Percentiles rank a stretch among this genome's conserved stretches.
Conservation (phyloP, 2,888 invertebrate genomes). For the Pristionchus arcanus region DNA sequence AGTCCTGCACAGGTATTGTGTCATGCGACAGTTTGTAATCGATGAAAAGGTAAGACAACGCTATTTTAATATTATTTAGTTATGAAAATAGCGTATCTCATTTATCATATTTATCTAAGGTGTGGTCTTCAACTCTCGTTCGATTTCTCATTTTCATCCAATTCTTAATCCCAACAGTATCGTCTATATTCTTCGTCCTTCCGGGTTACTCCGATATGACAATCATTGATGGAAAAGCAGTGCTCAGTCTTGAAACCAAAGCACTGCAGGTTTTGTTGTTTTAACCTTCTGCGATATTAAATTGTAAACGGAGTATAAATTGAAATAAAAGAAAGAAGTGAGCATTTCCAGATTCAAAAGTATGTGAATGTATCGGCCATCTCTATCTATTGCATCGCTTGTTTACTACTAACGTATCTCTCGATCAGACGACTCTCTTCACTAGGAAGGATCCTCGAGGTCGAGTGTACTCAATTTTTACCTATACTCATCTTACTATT, state of each 20-base stretch:
- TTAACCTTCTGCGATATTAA: too few species aligned
- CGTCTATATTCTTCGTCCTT: background rate
- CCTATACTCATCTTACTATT: background rate
- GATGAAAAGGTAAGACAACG: background rate
- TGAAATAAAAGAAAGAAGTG: too few species aligned
- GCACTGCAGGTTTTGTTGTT: background rate
- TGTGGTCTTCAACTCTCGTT: background rate
- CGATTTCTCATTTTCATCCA: background rate
- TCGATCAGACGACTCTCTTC: background rate
- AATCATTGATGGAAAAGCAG: background rate
- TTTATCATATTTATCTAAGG: background rate
- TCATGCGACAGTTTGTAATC: background rate
- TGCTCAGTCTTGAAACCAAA: background rate
- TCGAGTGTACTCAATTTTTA: background rate
- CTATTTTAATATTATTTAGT: too few species aligned
- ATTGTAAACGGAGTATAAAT: too few species aligned
- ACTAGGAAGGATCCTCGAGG: slow-evolving; percentile 6
- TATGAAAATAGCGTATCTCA: too few species aligned
- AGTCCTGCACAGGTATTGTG: background rate
- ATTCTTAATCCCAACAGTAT: background rate
- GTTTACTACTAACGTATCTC: background rate
- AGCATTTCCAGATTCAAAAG: slow-evolving; percentile 9
- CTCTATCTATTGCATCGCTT: background rate
- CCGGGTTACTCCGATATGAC: background rate
- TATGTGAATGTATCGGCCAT: background rate